Base-by-base conservation (phyloP, 2,888 invertebrate species). In the Zootermopsis nevadensis region DNA sequence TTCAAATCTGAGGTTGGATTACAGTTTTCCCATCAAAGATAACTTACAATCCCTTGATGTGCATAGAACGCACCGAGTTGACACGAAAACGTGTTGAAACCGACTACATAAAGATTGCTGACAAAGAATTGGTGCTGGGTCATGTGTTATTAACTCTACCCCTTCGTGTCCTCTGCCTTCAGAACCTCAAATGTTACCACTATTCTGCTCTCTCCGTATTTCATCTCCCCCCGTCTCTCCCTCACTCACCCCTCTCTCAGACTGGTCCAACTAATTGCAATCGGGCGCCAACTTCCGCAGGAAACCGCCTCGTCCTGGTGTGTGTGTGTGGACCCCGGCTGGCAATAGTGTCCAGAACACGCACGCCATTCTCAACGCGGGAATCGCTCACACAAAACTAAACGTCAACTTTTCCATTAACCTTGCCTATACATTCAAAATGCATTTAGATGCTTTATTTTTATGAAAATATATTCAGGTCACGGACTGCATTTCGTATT, bases 251-350 rank as follows among this genome's bases (percentile, higher is more conserved):
- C 15, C 69, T 69, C 31, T 31, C 31, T 69, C 33, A 7, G 15
- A 30, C 69, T 69, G 33, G 69, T 69, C 31, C 69, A 69, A 69
- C 69, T 69, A 69, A 69, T 69, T 69, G 69, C 33, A 69, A 69
- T 69, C 69, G 69, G 69, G 69, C 12, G 24, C 69, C 69, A 69
- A 69, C 69, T 69, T 69, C 69, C 69, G 69, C 19, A 31, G 69
- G 69, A 69, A 69, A 69, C 33, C 69, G 69, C 31, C 12, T 33
- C 33, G 31, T 30, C 33, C 30, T 31, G 69, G 8, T 7, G 33
- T 8, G 33, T 8, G 33, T 30, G 22, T 69, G 69, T 31, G 69
- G 69, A 33, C 69, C 69, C 69, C 1, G 69, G 69, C 22, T 69
- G 33, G 69, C 22, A 69, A 69, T 69, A 69, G 33, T 69, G 33